Conservation (phyloP, 2,113 vertebrate genomes). For the Verasper variegatus region DNA sequence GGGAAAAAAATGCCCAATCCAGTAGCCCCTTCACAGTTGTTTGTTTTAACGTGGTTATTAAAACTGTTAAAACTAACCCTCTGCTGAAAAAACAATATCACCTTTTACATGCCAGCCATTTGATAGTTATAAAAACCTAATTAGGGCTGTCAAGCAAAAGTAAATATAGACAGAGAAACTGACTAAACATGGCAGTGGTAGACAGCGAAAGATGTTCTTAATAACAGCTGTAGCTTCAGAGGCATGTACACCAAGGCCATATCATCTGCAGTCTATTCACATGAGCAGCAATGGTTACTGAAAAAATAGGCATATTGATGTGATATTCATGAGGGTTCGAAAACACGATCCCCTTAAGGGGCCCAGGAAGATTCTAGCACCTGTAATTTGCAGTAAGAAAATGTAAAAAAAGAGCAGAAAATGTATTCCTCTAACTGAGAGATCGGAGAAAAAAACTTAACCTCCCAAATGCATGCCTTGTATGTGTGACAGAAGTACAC, state of each 20-base stretch:
- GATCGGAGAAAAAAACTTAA: background rate
- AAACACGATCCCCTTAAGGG: conserved; percentile 2
- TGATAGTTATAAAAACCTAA: background rate
- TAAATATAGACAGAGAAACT: background rate
- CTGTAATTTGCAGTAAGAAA: background rate
- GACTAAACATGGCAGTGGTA: background rate
- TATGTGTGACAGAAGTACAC: conserved; percentile 17
- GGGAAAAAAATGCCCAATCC: too few species aligned
- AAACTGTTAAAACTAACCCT: background rate
- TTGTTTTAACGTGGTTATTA: background rate
- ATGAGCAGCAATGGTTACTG: background rate
- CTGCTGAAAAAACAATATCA: background rate
- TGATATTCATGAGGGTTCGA: conserved; percentile 5
- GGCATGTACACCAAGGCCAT: background rate
- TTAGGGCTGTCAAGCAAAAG: background rate
- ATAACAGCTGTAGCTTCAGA: background rate
- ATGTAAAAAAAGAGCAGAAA: conserved; percentile 11
- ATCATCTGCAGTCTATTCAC: conserved; percentile 8
- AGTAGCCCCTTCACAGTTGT: too few species aligned
- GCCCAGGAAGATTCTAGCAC: background rate
- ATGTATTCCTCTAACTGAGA: background rate
- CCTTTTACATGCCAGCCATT: background rate
- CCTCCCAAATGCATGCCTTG: background rate
- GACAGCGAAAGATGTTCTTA: background rate
- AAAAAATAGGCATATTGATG: background rate